A percentile compares a stretch with the other conserved stretches of the same genome.
phyloP scores from a whole-genome alignment of 2,113 vertebrate genomes.

The Melospiza melodia region DNA sequence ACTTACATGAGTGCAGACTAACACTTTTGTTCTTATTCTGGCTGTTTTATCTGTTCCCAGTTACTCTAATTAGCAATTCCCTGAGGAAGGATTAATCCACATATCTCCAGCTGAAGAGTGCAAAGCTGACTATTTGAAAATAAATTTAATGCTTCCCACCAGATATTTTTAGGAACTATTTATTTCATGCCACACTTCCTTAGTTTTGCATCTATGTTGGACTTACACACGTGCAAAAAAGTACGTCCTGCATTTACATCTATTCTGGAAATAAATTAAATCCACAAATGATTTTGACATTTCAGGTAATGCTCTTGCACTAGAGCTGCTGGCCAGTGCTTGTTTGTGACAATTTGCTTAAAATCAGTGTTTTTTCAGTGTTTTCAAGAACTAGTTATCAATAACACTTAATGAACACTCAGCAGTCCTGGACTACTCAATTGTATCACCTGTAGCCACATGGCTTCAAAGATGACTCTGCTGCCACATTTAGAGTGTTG shows the following conservation, averaged over 20 bases:
- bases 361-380: neutral
- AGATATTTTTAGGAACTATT: neutral
- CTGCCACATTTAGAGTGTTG: neutral
- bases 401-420: neutral
- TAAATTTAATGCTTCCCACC: neutral
- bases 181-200: neutral
- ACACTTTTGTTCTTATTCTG: neutral
- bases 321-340: neutral
- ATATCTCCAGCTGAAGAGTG: neutral
- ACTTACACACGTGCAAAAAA: neutral
- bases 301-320: neutral
- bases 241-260: neutral
- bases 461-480: neutral
- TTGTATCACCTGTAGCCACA: neutral
- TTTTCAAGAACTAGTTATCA: neutral
- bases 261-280: neutral
- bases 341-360: neutral
- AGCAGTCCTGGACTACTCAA: neutral
- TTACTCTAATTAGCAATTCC: neutral
- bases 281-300: neutral
- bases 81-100: neutral
- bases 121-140: neutral
- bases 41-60: neutral
- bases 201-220: neutral
- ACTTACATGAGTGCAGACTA: neutral